Conservation (phyloP, 2,797 vertebrate genomes). For the Mico argentatus region DNA sequence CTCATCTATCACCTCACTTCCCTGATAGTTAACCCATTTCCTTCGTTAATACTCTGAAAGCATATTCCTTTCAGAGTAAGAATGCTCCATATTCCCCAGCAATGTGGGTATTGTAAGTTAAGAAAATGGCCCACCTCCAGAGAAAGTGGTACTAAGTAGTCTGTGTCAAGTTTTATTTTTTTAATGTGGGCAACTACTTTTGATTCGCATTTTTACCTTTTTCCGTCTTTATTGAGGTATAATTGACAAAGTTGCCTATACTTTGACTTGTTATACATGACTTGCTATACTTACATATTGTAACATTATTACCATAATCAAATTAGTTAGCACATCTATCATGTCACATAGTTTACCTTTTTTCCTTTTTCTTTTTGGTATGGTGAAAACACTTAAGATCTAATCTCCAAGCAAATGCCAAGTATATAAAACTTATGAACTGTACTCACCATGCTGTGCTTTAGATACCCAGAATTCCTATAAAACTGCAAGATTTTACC, state of each 20-base stretch:
- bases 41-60: neutral
- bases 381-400: neutral
- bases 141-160: neutral
- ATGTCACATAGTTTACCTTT: neutral
- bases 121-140: neutral
- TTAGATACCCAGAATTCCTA: neutral
- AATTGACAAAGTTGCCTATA: neutral
- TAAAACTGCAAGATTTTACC: neutral
- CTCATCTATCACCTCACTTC: rapidly evolving
- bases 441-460: neutral
- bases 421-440: neutral
- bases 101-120: neutral
- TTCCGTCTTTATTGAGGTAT: neutral
- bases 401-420: neutral
- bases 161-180: neutral
- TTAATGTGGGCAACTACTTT: neutral
- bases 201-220: neutral
- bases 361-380: neutral
- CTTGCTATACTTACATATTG: neutral
- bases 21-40: neutral
- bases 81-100: neutral
- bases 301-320: neutral
- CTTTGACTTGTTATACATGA: no score
- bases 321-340: neutral
- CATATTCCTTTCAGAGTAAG: neutral